A percentile compares a stretch with the other conserved stretches of the same genome.
Evolutionary conservation across 2,888 invertebrate species (phyloP).

Genomic region (Busseola fusca): DNA sequence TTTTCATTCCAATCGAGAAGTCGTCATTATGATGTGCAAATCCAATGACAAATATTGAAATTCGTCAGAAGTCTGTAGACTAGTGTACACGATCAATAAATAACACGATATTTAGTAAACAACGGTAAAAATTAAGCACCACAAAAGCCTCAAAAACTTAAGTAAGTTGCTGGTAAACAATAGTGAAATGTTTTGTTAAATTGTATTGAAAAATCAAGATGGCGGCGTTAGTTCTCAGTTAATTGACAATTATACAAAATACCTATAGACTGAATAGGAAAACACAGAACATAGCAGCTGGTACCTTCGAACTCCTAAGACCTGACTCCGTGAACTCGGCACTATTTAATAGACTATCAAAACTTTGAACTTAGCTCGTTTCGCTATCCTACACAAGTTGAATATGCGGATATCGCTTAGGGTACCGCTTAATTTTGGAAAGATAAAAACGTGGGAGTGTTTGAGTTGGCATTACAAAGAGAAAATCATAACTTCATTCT

Average conservation of each 20-base stretch:
- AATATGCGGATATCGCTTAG: conserved; percentile 42
- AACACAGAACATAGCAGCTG: conserved; percentile 50
- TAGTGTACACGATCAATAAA: neutral
- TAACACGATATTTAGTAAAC: neutral
- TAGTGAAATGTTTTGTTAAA: neutral
- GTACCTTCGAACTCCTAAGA: conserved; percentile 51
- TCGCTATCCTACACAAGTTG: conserved; percentile 47
- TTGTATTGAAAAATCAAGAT: neutral
- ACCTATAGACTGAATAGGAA: conserved; percentile 16
- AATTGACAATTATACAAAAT: neutral
- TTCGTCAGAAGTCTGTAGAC: neutral
- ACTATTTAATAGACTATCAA: conserved; percentile 62
- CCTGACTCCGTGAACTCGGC: conserved; percentile 56
- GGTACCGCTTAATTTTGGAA: conserved; percentile 37
- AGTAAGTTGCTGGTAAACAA: neutral
- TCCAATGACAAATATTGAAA: neutral
- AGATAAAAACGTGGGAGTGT: conserved; percentile 21
- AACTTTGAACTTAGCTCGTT: conserved; percentile 60
- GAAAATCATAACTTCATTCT: neutral
- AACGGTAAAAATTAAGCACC: neutral
- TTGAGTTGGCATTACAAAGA: neutral
- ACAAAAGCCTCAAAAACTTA: neutral
- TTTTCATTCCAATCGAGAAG: too few species aligned
- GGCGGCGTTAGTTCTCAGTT: neutral
- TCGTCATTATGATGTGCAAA: too few species aligned